phyloP scores from a whole-genome alignment of 1,140 invertebrate genomes.

The Drosophila virilis region DNA sequence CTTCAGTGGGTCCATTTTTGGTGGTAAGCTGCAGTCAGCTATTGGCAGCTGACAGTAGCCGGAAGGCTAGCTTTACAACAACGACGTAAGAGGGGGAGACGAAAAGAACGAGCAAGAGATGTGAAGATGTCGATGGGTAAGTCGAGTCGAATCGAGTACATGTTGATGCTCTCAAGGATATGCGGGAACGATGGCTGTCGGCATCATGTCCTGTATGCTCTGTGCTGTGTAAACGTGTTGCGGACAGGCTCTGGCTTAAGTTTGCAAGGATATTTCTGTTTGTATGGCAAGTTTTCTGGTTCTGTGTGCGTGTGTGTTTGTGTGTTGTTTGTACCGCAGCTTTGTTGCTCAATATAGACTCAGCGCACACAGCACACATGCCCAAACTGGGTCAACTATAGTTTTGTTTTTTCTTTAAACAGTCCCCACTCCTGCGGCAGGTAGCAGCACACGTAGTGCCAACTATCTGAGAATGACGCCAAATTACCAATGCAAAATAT shows the following conservation, averaged over 20 bases:
- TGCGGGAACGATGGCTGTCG: slow-evolving; percentile 52
- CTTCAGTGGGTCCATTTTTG: background rate
- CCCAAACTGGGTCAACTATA: slow-evolving; percentile 64
- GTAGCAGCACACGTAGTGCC: slow-evolving; percentile 60
- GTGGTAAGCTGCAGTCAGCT: slow-evolving; percentile 16
- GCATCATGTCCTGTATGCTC: slow-evolving; percentile 43
- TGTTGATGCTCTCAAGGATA: slow-evolving; percentile 47
- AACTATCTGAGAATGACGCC: slow-evolving; percentile 81
- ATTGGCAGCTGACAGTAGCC: slow-evolving; percentile 41
- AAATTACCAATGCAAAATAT: slow-evolving; percentile 83
- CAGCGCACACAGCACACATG: slow-evolving; percentile 26
- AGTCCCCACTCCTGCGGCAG: background rate
- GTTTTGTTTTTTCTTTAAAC: slow-evolving; percentile 4
- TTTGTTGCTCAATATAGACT: slow-evolving; percentile 67
- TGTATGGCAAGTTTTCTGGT: slow-evolving; percentile 56
- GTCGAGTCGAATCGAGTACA: slow-evolving; percentile 33
- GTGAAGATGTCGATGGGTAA: background rate
- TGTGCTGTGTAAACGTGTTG: slow-evolving; percentile 64
- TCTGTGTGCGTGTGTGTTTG: slow-evolving; percentile 27
- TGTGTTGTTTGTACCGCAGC: slow-evolving; percentile 61
- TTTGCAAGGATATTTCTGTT: slow-evolving; percentile 76
- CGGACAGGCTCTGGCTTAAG: slow-evolving; percentile 75
- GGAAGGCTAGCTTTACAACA: slow-evolving; percentile 26
- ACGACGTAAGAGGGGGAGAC: background rate
- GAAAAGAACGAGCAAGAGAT: background rate